A percentile compares a stretch with the other conserved stretches of the same genome.
Evolutionary conservation across 2,797 vertebrate species (phyloP).

Genomic region (Dromococcyx pavoninus): DNA sequence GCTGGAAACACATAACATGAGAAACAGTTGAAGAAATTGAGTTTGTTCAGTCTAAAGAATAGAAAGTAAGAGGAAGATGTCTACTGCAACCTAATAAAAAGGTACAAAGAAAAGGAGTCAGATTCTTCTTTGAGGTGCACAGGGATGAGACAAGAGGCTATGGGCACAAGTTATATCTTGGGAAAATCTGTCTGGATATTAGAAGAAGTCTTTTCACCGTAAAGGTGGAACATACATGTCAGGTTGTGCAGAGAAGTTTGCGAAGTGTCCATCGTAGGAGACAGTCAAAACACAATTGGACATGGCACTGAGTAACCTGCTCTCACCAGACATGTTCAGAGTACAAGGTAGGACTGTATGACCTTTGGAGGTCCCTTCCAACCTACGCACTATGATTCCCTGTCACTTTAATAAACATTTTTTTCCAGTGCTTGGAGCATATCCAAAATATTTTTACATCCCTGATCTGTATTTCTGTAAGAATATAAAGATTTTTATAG

Average conservation of each 20-base stretch:
- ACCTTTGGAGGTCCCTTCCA: not conserved
- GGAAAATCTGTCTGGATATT: rapidly evolving
- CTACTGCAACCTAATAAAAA: not conserved
- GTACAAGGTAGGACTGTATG: not conserved
- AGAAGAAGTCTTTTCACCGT: not conserved
- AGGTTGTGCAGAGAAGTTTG: not conserved
- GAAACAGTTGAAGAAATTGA: not conserved
- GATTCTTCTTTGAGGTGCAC: not conserved
- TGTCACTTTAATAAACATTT: conserved; percentile 24
- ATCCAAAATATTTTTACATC: not conserved
- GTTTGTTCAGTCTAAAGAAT: not conserved
- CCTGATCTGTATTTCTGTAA: not conserved
- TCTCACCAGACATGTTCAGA: not conserved
- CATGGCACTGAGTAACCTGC: not conserved
- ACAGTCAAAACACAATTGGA: not conserved
- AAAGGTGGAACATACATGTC: not conserved
- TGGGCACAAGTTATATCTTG: not conserved
- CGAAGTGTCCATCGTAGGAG: not conserved
- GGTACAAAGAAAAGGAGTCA: not conserved
- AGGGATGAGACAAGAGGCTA: not conserved
- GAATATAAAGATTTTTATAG: not conserved
- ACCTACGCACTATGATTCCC: rapidly evolving
- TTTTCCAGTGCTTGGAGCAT: conserved; percentile 2
- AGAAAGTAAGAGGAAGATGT: not conserved
- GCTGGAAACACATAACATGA: not conserved